Conservation (phyloP, 2,797 vertebrate genomes). For the Setipinna tenuifilis region DNA sequence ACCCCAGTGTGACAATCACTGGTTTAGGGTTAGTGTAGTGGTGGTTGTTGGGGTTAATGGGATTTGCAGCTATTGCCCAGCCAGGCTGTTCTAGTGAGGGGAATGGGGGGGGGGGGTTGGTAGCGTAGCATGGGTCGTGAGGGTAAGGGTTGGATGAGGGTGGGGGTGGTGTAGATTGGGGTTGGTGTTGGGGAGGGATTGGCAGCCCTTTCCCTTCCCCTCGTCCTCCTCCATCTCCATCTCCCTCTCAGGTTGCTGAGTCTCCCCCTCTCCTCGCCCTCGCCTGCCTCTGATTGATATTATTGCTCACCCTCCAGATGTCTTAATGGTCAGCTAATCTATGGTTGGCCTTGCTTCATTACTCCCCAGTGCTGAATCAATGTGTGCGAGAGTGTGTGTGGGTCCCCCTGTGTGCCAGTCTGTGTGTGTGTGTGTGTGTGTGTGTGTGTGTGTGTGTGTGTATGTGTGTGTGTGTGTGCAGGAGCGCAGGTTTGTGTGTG, state of each 20-base stretch:
- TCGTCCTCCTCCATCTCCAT: background rate
- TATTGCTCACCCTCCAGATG: slow-evolving; percentile 23
- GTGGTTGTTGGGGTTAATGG: too few relatives aligned
- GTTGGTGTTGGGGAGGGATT: too few relatives aligned
- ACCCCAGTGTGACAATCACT: too few relatives aligned
- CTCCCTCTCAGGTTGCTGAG: slow-evolving; percentile 27
- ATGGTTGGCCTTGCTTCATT: slow-evolving; percentile 23
- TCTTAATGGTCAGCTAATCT: slow-evolving; percentile 44
- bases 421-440: background rate
- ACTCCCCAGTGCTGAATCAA: slow-evolving; percentile 33
- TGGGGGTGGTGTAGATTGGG: too few relatives aligned
- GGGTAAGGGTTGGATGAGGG: too few relatives aligned
- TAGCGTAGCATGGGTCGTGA: too few relatives aligned
- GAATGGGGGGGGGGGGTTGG: too few relatives aligned
- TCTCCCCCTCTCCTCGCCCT: background rate
- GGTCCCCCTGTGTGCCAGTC: background rate
- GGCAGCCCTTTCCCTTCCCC: background rate
- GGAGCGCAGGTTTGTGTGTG: too few relatives aligned
- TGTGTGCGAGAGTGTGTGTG: background rate
- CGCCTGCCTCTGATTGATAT: slow-evolving; percentile 29
- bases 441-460: background rate
- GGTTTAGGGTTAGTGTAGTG: too few relatives aligned
- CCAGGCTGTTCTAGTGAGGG: too few relatives aligned
- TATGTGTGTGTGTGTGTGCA: too few relatives aligned
- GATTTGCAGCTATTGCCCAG: too few relatives aligned